Percentiles rank a stretch among this genome's conserved stretches.
phyloP scores from a whole-genome alignment of 2,797 vertebrate species.

The Poecilia picta region DNA sequence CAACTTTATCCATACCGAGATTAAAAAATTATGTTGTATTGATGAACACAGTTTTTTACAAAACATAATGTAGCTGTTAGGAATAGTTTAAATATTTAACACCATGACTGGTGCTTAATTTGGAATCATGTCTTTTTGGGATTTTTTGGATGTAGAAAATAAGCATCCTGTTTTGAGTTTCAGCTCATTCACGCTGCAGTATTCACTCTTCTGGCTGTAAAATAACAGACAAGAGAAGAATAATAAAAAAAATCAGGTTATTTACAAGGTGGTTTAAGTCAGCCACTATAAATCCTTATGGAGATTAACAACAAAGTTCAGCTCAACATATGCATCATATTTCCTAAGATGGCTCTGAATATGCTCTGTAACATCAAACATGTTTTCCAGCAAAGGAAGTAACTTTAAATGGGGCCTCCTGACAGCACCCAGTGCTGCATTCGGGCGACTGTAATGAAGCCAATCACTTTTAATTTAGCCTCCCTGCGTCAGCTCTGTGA shows the following conservation, averaged over 20 bases:
- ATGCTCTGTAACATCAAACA: conserved; percentile 48
- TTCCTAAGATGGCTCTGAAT: conserved; percentile 32
- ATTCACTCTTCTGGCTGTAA: conserved; percentile 35
- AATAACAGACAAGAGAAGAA: conserved; percentile 47
- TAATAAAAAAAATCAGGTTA: not conserved
- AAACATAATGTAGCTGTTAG: not conserved
- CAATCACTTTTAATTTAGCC: conserved; percentile 79
- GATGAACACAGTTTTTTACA: no score
- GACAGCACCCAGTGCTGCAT: conserved; percentile 63
- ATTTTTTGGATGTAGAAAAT: conserved; percentile 29
- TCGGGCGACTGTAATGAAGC: conserved; percentile 75
- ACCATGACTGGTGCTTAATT: not conserved
- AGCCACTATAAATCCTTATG: conserved; percentile 33
- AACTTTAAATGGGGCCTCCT: conserved; percentile 67
- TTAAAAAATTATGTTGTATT: not conserved
- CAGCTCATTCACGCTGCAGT: conserved; percentile 19
- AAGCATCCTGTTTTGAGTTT: conserved; percentile 46
- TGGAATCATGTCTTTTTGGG: not conserved
- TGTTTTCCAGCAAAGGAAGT: conserved; percentile 49
- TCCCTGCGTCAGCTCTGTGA: conserved; percentile 68
- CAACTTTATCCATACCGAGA: not conserved
- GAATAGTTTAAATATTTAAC: not conserved
- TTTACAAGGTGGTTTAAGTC: conserved; percentile 32
- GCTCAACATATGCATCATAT: conserved; percentile 38
- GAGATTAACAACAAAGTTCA: conserved; percentile 42